Percentiles rank a stretch among this genome's conserved stretches.
Conservation (phyloP, 37 sponge, comb jelly and placozoan genomes). For the Beroe ovata region DNA sequence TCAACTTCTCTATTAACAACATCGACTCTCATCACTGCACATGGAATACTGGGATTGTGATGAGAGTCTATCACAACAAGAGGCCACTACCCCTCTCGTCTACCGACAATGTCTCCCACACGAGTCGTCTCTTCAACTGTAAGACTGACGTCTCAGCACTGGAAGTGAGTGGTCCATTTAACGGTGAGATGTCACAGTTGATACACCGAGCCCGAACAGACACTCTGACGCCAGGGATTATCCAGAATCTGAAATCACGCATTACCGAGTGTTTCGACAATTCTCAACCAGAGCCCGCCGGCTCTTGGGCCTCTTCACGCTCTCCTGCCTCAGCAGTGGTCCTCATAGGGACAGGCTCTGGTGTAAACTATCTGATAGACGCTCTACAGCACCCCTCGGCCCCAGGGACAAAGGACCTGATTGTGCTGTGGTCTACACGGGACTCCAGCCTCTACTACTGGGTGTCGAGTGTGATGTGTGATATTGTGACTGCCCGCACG, state of each 20-base stretch:
- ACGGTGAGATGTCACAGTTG: slow-evolving; percentile 40
- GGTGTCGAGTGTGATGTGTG: neutral
- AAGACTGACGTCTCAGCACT: neutral
- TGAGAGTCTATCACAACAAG: slow-evolving; percentile 15
- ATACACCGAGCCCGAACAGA: neutral
- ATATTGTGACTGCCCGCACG: neutral
- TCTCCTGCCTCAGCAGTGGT: neutral
- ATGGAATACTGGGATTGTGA: slow-evolving; percentile 55
- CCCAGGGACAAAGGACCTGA: neutral
- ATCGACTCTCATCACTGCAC: neutral
- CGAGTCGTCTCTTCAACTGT: neutral
- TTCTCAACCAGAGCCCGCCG: neutral
- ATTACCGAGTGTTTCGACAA: neutral
- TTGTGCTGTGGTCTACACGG: slow-evolving; percentile 12
- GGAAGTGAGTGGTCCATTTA: neutral
- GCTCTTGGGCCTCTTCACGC: neutral
- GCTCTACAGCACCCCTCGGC: neutral
- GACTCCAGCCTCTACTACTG: slow-evolving; percentile 15
- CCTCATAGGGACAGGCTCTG: slow-evolving; percentile 39
- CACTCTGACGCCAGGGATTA: neutral
- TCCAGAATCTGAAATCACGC: too few relatives aligned
- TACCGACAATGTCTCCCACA: neutral
- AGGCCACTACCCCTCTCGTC: neutral
- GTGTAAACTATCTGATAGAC: slow-evolving; percentile 54
- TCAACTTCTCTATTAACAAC: neutral